These are phyloP conservation scores for Vulpes ferrilata DNA, from an alignment of 2,113 vertebrate species.

Conservation along the genomic window DNA sequence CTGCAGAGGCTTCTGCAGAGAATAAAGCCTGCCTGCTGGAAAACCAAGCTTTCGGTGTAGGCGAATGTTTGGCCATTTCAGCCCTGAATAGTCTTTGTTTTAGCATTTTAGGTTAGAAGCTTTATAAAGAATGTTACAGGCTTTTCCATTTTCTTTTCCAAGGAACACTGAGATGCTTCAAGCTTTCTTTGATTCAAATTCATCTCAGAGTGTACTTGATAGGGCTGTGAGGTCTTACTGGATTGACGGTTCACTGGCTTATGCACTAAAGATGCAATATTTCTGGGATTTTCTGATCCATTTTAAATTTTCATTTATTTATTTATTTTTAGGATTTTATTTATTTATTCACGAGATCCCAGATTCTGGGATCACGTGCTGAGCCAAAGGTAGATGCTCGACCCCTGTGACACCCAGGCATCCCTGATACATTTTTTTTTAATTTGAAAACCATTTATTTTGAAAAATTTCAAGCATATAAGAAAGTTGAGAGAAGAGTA, in stretches of 20 bases:
- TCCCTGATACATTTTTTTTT: not conserved
- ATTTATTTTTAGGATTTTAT: too few species aligned
- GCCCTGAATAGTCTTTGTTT: not conserved
- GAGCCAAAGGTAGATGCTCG: too few species aligned
- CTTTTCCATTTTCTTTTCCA: not conserved
- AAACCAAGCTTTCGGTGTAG: not conserved
- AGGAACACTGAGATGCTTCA: not conserved
- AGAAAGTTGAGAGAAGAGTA: not conserved
- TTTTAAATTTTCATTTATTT: not conserved
- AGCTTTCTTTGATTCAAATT: not conserved
- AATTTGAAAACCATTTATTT: constrained; percentile 24
- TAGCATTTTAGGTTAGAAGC: constrained; percentile 5
- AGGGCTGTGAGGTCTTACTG: not conserved
- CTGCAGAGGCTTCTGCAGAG: not conserved
- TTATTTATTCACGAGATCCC: too few species aligned
- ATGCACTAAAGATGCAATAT: not conserved
- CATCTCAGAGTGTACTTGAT: not conserved
- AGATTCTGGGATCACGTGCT: too few species aligned
- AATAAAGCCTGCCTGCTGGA: not conserved
- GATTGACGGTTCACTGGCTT: not conserved
- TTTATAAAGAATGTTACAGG: not conserved
- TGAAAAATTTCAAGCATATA: constrained; percentile 32
- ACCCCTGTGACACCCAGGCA: too few species aligned
- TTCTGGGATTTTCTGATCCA: not conserved
- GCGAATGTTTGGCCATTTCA: not conserved